Base-by-base conservation (phyloP, 2,888 invertebrate species). In the Lithophane leautieri region DNA sequence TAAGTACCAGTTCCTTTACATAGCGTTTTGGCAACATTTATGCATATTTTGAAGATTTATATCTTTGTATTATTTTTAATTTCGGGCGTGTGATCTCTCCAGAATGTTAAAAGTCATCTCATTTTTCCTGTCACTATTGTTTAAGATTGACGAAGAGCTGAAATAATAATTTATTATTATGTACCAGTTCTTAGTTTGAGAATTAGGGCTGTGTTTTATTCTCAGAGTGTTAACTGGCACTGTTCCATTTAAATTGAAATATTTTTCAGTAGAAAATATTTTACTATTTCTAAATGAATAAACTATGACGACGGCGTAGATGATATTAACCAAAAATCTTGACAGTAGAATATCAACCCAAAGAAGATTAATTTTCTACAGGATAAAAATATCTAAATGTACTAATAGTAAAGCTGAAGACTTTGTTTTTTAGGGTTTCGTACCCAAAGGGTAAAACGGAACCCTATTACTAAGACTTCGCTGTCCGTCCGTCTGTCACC, bases 1-100 rank as follows among this genome's bases (percentile, higher is more conserved):
- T 91, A 92, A 91, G 88, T 91, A 89, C 70, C 44, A 52, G 60
- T 87, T 86, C 83, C 88, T 89, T 79, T 61, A 54, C 68, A 68
- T 58, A 70, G 70, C 54, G 56, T 69, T 76, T 73, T 77, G 77
- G 71, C 71, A 82, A 66, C 65, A 75, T 28, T 44, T 63, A 60
- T 63, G 66, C 76, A 76, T 81, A 68, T 67, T 73, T 63, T 81
- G 19, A 69, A 74, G 67, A 79, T 83, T 74, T 79, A 70, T 8
- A 66, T 60, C 58, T 54, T 67, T 74, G 52, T 70, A 58, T 69
- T n/a, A n/a, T n/a, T n/a, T 69, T 56, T 54, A 12, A 42, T 62
- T 73, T 79, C 70, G 47, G 40, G 14, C 11, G 19, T 67, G 42
- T 25, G 61, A 75, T 80, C n/a, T 73, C 28, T 19, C 16, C 28